These are phyloP conservation scores for Periplaneta americana DNA, from an alignment of 1,140 invertebrate species.

Conservation along the genomic window DNA sequence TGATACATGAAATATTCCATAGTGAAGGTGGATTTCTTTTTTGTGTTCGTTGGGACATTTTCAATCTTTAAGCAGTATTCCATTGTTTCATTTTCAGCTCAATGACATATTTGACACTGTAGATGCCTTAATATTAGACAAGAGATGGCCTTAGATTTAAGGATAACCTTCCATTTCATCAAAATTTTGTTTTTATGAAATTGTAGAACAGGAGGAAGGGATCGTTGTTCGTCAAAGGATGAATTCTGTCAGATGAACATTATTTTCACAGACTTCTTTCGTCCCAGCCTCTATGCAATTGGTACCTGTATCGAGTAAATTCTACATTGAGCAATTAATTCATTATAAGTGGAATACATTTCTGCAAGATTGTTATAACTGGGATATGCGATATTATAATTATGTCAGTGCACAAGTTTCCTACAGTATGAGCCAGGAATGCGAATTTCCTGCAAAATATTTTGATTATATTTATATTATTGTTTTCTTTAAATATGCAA, in stretches of 20 bases:
- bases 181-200: not conserved
- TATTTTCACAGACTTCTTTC: not conserved
- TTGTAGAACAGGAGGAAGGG: not conserved
- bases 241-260: not conserved
- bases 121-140: not conserved
- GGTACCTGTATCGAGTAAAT: not conserved
- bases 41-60: not conserved
- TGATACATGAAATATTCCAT: too few relatives aligned
- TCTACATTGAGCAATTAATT: not conserved
- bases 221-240: not conserved
- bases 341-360: not conserved
- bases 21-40: not conserved
- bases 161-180: not conserved
- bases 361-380: not conserved
- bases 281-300: not conserved
- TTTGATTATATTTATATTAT: too few relatives aligned
- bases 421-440: not conserved
- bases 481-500: too few relatives aligned
- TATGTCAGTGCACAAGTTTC: not conserved
- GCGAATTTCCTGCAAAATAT: too few relatives aligned
- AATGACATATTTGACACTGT: too few relatives aligned
- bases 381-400: not conserved
- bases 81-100: not conserved
- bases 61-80: not conserved
- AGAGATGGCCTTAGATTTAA: not conserved